A percentile compares a stretch with the other conserved stretches of the same genome.
phyloP scores from a whole-genome alignment of 2,797 vertebrate species.

The Betta splendens region DNA sequence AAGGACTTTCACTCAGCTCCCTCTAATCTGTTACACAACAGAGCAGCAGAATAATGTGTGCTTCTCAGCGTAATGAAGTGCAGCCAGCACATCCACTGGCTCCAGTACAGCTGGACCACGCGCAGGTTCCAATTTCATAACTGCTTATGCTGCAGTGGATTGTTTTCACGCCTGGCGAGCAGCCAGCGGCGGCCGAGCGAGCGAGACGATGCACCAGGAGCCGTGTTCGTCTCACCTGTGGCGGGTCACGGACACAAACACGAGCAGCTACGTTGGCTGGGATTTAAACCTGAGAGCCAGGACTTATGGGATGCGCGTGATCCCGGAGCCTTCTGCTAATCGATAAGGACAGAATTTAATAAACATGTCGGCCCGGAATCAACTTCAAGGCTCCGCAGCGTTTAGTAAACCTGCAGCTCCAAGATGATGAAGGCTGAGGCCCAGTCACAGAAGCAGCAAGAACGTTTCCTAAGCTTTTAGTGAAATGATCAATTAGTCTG shows the following conservation, averaged over 20 bases:
- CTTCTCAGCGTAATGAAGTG: conserved; percentile 34
- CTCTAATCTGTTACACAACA: conserved; percentile 43
- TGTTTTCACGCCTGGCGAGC: conserved; percentile 64
- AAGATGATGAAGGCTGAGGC: too few relatives aligned
- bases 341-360: conserved; percentile 1
- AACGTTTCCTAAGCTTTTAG: too few relatives aligned
- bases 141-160: conserved; percentile 63
- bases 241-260: conserved; percentile 51
- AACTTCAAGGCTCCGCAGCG: conserved; percentile 1
- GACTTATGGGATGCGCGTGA: not conserved
- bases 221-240: conserved; percentile 57
- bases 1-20: conserved; percentile 18
- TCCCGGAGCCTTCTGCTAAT: not conserved
- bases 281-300: conserved; percentile 25
- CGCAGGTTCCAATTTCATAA: conserved; percentile 67
- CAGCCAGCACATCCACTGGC: conserved; percentile 57
- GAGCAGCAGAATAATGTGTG: conserved; percentile 35
- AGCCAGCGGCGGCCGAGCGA: conserved; percentile 1
- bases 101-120: conserved; percentile 54
- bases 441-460: too few relatives aligned
- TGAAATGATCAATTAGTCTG: too few relatives aligned
- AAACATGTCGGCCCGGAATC: not conserved
- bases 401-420: conserved; percentile 15
- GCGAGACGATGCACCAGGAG: conserved; percentile 3
- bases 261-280: conserved; percentile 44